These are phyloP conservation scores for Saccostrea cuccullata DNA, from an alignment of 1,140 invertebrate genomes.

Conservation along the genomic window DNA sequence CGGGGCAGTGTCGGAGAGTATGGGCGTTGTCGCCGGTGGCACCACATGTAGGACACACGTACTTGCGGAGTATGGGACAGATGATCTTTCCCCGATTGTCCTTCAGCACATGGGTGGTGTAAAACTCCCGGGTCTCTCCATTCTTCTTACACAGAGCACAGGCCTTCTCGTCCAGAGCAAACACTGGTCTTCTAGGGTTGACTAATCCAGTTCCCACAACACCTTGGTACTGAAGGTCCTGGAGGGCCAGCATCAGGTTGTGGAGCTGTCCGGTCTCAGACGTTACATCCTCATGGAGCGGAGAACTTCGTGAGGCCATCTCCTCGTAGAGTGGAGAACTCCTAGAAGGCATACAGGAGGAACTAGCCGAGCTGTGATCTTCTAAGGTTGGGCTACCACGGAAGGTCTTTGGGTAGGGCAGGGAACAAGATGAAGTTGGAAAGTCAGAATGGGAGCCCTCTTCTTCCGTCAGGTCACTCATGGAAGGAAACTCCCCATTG, in stretches of 20 bases:
- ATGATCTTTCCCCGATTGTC: slow-evolving; percentile 76
- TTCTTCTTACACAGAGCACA: slow-evolving; percentile 81
- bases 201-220: neutral
- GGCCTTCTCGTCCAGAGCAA: slow-evolving; percentile 40
- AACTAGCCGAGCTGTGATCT: neutral
- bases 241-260: neutral
- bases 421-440: too few relatives aligned
- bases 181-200: neutral
- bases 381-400: neutral
- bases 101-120: slow-evolving; percentile 77
- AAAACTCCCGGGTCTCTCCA: slow-evolving; percentile 80
- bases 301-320: too few relatives aligned
- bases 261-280: neutral
- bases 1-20: slow-evolving; percentile 78
- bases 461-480: neutral
- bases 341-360: neutral
- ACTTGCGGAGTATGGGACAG: slow-evolving; percentile 80
- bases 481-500: neutral
- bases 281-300: neutral
- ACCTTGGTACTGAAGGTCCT: neutral
- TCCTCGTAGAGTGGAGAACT: neutral
- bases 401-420: neutral
- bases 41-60: slow-evolving; percentile 80
- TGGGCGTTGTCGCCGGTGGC: slow-evolving; percentile 81
- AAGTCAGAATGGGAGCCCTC: neutral